These are phyloP conservation scores for Zhengitettix transpicula DNA, from an alignment of 2,888 invertebrate species.

Conservation along the genomic window DNA sequence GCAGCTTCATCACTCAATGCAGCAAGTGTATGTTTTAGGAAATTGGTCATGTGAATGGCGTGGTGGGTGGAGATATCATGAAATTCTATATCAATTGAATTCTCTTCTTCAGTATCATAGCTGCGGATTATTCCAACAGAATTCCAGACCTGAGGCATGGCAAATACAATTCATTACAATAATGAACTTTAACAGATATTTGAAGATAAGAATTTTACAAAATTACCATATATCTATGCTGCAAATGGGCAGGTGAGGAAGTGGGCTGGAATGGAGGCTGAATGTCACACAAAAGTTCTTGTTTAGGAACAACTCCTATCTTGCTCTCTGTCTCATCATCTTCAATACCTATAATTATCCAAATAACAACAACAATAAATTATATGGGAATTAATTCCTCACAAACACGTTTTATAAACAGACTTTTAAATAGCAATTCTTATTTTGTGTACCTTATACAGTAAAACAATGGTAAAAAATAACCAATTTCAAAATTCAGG, in stretches of 20 bases:
- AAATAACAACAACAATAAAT: background rate
- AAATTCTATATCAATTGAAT: constrained; percentile 86
- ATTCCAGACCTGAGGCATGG: constrained; percentile 61
- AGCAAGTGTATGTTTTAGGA: constrained; percentile 70
- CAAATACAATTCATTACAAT: background rate
- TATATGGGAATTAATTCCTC: background rate
- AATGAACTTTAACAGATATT: background rate
- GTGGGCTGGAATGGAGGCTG: constrained; percentile 86
- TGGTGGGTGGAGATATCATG: constrained; percentile 83
- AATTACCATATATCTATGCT: constrained; percentile 55
- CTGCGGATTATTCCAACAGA: constrained; percentile 78
- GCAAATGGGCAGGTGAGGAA: constrained; percentile 67
- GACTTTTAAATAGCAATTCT: too few species aligned
- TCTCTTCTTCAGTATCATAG: constrained; percentile 56
- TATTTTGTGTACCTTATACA: too few species aligned
- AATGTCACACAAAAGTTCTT: constrained; percentile 17
- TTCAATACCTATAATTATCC: constrained; percentile 7
- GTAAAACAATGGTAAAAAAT: too few species aligned
- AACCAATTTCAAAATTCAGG: too few species aligned
- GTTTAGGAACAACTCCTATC: constrained; percentile 5
- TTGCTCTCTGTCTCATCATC: constrained; percentile 17
- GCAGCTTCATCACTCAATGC: constrained; percentile 66
- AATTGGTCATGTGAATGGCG: constrained; percentile 77
- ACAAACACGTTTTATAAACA: too few species aligned
- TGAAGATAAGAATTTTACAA: background rate